Conservation (phyloP, 2,888 invertebrate species). For the Brachycybe producta region DNA sequence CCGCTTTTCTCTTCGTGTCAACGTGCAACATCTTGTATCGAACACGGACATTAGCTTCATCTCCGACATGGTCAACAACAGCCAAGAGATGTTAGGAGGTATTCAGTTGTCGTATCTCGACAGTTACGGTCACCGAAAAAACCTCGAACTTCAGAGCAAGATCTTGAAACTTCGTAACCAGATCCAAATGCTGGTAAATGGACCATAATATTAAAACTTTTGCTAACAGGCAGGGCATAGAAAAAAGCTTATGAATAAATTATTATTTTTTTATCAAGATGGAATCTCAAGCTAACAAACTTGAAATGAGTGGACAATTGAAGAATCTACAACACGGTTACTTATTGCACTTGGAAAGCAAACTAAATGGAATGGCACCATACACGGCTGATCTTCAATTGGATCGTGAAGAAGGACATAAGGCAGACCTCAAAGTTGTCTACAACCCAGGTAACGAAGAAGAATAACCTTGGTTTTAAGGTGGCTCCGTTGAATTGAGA, state of each 20-base stretch:
- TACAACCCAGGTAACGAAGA: conserved; percentile 8
- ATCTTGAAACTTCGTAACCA: conserved; percentile 14
- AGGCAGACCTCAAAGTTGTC: conserved; percentile 2
- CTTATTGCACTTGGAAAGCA: background rate
- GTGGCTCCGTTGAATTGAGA: background rate
- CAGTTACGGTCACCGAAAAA: conserved; percentile 7
- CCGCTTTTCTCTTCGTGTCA: conserved; percentile 6
- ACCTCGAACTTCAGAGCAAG: conserved; percentile 18
- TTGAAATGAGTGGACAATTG: conserved; percentile 10
- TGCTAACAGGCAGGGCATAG: too few species aligned
- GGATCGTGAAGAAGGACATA: background rate
- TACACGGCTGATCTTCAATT: conserved; percentile 7
- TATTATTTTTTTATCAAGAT: conserved; percentile 11
- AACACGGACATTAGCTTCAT: conserved; percentile 19
- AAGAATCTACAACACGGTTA: conserved; percentile 2
- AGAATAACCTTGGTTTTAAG: background rate
- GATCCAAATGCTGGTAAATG: conserved; percentile 14
- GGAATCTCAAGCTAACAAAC: conserved; percentile 1
- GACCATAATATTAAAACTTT: too few species aligned
- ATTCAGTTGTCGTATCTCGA: conserved; percentile 16
- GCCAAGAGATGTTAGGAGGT: conserved; percentile 7
- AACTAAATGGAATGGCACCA: conserved; percentile 10
- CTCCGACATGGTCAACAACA: conserved; percentile 10
- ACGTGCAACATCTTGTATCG: conserved; percentile 21
- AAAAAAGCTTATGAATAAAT: too few species aligned